Conservation (phyloP, 2,113 vertebrate species). For the Hiodon alosoides region DNA sequence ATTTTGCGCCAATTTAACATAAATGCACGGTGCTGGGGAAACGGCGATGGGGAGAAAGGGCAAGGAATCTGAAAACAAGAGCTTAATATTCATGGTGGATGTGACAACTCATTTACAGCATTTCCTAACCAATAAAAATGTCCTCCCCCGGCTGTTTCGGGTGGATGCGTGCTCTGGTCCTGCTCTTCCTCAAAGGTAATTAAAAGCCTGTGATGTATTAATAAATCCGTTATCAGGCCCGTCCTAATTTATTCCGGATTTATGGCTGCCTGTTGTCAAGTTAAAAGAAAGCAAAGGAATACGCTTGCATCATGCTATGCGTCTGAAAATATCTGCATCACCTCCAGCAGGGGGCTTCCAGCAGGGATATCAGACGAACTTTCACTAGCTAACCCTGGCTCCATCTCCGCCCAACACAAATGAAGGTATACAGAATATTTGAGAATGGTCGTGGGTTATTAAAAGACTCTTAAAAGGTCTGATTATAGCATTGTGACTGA, state of each 20-base stretch:
- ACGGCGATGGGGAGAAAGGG: background rate
- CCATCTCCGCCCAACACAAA: background rate
- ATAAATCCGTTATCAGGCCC: background rate
- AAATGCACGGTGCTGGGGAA: background rate
- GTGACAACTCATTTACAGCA: background rate
- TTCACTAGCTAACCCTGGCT: background rate
- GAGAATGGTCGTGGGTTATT: no score
- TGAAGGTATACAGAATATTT: background rate
- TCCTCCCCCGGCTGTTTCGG: no score
- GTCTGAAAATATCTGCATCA: background rate
- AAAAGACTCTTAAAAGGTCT: no score
- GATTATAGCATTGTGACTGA: no score
- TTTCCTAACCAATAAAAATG: background rate
- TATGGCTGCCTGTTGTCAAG: background rate
- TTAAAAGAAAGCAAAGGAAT: conserved; percentile 1
- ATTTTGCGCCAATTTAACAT: background rate
- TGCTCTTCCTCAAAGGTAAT: conserved; percentile 8
- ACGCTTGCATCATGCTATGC: background rate
- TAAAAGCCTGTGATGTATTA: conserved; percentile 11
- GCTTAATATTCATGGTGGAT: background rate
- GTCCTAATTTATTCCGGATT: background rate
- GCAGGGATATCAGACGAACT: background rate
- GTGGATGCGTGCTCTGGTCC: background rate
- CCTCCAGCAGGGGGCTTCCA: background rate
- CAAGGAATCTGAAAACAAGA: background rate